Evolutionary conservation across 1,140 invertebrate genomes (phyloP).

Genomic region (Andricus grossulariae): DNA sequence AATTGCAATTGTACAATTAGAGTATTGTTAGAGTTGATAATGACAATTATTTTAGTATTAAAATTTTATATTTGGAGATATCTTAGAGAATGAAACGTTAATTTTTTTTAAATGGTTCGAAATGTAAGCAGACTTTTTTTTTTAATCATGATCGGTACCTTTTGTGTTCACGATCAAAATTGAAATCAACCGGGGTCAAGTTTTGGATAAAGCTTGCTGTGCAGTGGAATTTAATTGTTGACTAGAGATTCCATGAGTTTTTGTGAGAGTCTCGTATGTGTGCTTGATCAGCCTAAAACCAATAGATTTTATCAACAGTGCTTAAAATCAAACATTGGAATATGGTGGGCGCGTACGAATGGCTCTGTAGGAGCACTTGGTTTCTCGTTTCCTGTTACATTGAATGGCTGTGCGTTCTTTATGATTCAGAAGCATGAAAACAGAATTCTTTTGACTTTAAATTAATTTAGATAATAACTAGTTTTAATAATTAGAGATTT

Average conservation of each 20-base stretch:
- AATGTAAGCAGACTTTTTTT: not conserved
- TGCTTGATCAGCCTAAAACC: not conserved
- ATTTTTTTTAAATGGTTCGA: too few relatives aligned
- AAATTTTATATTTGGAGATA: too few relatives aligned
- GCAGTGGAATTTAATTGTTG: not conserved
- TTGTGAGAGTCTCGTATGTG: not conserved
- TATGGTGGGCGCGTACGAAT: not conserved
- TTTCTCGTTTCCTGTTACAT: conserved; percentile 2
- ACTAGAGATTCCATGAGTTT: not conserved
- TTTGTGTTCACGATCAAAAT: not conserved
- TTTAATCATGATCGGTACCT: not conserved
- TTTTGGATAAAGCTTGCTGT: not conserved
- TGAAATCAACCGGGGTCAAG: not conserved
- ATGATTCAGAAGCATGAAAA: not conserved
- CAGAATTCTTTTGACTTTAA: not conserved
- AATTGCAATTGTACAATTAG: too few relatives aligned
- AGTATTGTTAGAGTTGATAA: too few relatives aligned
- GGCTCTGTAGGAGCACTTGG: not conserved
- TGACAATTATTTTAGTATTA: too few relatives aligned
- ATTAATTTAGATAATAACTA: not conserved
- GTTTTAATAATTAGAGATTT: not conserved
- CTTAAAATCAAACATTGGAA: not conserved
- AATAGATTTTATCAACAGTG: not conserved
- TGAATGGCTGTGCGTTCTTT: not conserved
- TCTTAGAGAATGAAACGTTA: too few relatives aligned